These are phyloP conservation scores for Mustela nigripes DNA, from an alignment of 2,113 vertebrate species.

Conservation along the genomic window DNA sequence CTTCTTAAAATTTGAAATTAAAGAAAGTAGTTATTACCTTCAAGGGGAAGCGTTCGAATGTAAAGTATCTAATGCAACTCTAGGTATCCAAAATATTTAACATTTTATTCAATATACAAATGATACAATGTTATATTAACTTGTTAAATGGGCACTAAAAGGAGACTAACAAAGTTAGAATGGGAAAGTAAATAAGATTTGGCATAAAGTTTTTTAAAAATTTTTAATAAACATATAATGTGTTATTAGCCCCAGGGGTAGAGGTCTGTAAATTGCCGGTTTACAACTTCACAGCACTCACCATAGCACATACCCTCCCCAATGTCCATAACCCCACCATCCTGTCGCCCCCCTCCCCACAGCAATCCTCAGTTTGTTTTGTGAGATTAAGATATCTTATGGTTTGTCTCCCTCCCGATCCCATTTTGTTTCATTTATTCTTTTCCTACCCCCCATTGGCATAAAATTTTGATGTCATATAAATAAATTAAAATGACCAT, in stretches of 20 bases:
- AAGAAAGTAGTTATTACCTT: neutral
- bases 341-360: too few species aligned
- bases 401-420: too few species aligned
- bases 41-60: neutral
- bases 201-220: neutral
- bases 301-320: too few species aligned
- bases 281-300: too few species aligned
- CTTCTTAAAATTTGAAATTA: constrained; percentile 35
- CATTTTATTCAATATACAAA: neutral
- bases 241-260: too few species aligned
- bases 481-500: neutral
- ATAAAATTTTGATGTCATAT: neutral
- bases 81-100: neutral
- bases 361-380: too few species aligned
- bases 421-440: too few species aligned
- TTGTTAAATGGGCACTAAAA: neutral
- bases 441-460: neutral
- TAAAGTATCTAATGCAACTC: neutral
- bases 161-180: neutral
- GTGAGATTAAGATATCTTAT: too few species aligned
- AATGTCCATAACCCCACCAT: too few species aligned
- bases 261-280: too few species aligned
- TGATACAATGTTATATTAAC: neutral
- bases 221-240: too few species aligned
- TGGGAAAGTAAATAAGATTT: neutral